These are phyloP conservation scores for Elgaria multicarinata DNA, from an alignment of 2,113 vertebrate genomes.

Conservation along the genomic window DNA sequence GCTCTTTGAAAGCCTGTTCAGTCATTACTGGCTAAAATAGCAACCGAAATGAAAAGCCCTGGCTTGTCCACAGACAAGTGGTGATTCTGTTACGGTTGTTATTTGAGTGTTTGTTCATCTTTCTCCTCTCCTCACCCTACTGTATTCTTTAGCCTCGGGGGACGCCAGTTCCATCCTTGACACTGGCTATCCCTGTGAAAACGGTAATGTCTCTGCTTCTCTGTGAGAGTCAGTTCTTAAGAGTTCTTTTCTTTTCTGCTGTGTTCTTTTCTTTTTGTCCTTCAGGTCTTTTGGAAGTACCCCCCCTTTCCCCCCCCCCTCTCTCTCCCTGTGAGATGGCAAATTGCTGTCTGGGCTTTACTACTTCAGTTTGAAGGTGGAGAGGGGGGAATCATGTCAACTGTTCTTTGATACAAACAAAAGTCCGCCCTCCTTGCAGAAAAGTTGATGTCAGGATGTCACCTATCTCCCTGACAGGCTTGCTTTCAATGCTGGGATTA, in stretches of 20 bases:
- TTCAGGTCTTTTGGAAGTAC: neutral
- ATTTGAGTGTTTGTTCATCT: neutral
- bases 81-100: neutral
- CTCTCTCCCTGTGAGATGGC: too few relatives aligned
- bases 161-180: neutral
- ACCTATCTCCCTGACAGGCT: neutral
- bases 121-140: neutral
- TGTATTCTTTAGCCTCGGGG: neutral
- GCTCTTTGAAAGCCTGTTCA: slow-evolving; percentile 8
- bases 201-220: neutral
- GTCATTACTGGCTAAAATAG: slow-evolving; percentile 22
- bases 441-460: neutral
- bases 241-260: neutral
- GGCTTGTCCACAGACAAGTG: neutral
- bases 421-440: neutral
- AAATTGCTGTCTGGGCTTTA: neutral
- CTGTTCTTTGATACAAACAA: neutral
- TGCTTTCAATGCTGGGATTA: neutral
- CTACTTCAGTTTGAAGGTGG: neutral
- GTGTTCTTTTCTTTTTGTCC: neutral
- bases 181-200: neutral
- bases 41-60: neutral
- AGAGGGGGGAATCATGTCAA: neutral
- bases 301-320: neutral
- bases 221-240: neutral